Conservation (phyloP, 2,888 invertebrate species). For the Hypselothyrea guttata region DNA sequence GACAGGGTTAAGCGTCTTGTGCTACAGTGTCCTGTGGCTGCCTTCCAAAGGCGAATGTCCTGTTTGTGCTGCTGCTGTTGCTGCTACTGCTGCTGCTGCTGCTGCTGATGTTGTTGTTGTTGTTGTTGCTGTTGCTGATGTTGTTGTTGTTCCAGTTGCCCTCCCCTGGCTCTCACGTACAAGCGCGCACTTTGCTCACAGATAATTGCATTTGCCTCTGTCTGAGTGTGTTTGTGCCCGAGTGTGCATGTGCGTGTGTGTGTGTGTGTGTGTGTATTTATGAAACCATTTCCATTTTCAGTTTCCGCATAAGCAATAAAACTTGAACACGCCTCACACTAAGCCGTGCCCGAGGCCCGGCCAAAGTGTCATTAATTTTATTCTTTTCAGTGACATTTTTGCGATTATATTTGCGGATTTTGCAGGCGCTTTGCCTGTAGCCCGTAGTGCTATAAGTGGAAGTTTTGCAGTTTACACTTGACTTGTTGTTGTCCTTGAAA, state of each 20-base stretch:
- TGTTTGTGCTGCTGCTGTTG: constrained; percentile 39
- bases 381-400: constrained; percentile 67
- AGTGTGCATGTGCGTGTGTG: constrained; percentile 13
- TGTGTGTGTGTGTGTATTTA: constrained; percentile 48
- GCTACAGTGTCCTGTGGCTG: constrained; percentile 2
- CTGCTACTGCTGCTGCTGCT: constrained; percentile 6
- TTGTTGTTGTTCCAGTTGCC: constrained; percentile 6
- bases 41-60: constrained; percentile 61
- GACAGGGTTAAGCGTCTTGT: constrained; percentile 44
- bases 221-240: constrained; percentile 20
- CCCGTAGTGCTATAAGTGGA: constrained; percentile 13
- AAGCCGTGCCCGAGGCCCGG: constrained; percentile 60
- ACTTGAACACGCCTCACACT: constrained; percentile 65
- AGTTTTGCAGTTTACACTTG: constrained; percentile 67
- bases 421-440: constrained; percentile 27
- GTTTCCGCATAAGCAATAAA: constrained; percentile 55
- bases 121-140: constrained; percentile 42
- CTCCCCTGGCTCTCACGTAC: constrained; percentile 47
- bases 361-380: constrained; percentile 71
- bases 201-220: constrained; percentile 67
- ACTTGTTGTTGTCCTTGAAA: constrained; percentile 67
- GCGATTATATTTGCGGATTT: constrained; percentile 72
- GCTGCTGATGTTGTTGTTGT: too few relatives aligned
- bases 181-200: constrained; percentile 55
- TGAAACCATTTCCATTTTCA: constrained; percentile 71